These are phyloP conservation scores for Pasiphila rectangulata DNA, from an alignment of 2,888 invertebrate species.

Conservation along the genomic window DNA sequence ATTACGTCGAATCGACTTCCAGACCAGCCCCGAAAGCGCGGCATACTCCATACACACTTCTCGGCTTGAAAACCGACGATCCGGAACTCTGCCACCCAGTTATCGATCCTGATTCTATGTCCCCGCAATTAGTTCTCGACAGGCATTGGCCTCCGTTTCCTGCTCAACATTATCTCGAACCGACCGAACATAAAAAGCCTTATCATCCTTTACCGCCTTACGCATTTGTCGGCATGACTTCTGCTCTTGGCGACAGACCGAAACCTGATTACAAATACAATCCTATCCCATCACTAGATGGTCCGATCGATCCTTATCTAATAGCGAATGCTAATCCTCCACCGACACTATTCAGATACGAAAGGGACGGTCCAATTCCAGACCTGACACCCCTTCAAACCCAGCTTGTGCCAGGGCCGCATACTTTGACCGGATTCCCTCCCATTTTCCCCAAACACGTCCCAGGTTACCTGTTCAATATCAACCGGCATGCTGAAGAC, in stretches of 20 bases:
- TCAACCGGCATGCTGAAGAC: slow-evolving; percentile 72
- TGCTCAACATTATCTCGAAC: slow-evolving; percentile 70
- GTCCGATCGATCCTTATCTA: slow-evolving; percentile 66
- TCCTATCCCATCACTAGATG: slow-evolving; percentile 63
- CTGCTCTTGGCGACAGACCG: slow-evolving; percentile 66
- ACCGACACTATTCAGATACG: slow-evolving; percentile 67
- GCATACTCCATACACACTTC: slow-evolving; percentile 65
- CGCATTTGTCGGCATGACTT: slow-evolving; percentile 71
- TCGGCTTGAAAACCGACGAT: slow-evolving; percentile 68
- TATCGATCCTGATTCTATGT: slow-evolving; percentile 63
- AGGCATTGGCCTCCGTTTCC: slow-evolving; percentile 74
- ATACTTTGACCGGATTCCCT: slow-evolving; percentile 69
- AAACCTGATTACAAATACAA: slow-evolving; percentile 67
- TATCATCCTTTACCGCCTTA: slow-evolving; percentile 66
- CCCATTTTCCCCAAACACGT: slow-evolving; percentile 74
- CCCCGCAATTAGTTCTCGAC: slow-evolving; percentile 63
- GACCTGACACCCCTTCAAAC: slow-evolving; percentile 61
- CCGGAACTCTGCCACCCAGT: slow-evolving; percentile 55
- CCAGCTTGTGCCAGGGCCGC: slow-evolving; percentile 59
- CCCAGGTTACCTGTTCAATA: slow-evolving; percentile 71
- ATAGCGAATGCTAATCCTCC: slow-evolving; percentile 59
- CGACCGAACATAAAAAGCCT: slow-evolving; percentile 55
- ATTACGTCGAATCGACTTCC: slow-evolving; percentile 66
- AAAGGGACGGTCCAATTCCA: slow-evolving; percentile 70
- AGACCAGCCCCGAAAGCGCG: slow-evolving; percentile 49